Percentiles rank a stretch among this genome's conserved stretches.
phyloP scores from a whole-genome alignment of 2,797 vertebrate genomes.

The Cossypha niveicapilla region DNA sequence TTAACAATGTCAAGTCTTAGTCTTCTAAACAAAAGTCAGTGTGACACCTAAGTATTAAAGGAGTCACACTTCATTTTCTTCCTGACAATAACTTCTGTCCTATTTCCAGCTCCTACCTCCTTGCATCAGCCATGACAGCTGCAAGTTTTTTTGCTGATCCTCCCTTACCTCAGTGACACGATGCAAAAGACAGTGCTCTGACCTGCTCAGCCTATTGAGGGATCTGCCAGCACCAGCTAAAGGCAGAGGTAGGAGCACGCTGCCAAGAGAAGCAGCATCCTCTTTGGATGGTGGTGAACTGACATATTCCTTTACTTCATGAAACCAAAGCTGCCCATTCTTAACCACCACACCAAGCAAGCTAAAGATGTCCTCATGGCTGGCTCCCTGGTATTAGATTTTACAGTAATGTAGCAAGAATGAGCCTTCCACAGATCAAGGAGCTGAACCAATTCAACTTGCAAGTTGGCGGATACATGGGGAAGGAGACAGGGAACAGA shows the following conservation, averaged over 20 bases:
- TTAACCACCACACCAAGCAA: not conserved
- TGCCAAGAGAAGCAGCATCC: not conserved
- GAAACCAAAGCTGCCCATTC: not conserved
- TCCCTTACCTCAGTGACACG: not conserved
- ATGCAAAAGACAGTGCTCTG: fast-evolving
- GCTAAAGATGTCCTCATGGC: not conserved
- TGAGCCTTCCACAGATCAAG: not conserved
- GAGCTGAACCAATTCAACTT: not conserved
- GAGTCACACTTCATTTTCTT: not conserved
- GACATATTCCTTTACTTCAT: not conserved
- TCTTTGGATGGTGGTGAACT: not conserved
- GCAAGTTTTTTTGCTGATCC: not conserved
- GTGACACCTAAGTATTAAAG: not conserved
- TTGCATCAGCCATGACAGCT: not conserved
- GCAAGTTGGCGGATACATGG: fast-evolving
- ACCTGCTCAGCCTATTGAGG: not conserved
- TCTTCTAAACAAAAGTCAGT: not conserved
- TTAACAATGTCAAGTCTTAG: not conserved
- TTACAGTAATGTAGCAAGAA: fast-evolving
- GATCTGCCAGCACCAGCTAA: not conserved
- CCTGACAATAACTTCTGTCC: not conserved
- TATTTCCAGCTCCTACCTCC: not conserved
- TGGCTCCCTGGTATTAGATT: not conserved
- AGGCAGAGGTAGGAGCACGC: fast-evolving
- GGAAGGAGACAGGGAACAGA: not conserved